Conservation (phyloP, 2,797 vertebrate species). For the Gymnopithys bicolor region DNA sequence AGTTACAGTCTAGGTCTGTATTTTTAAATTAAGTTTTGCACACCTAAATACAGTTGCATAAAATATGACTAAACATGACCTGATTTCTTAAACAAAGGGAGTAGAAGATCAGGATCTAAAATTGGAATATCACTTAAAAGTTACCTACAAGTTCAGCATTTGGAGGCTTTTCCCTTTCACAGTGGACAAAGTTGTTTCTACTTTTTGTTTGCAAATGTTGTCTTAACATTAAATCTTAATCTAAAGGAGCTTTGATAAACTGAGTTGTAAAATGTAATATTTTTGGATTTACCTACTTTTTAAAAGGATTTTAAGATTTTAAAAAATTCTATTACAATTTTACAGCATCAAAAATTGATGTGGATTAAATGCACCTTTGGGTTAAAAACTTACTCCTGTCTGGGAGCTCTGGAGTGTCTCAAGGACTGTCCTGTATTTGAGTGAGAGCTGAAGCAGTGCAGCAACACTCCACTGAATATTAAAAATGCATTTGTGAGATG, state of each 20-base stretch:
- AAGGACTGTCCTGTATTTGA: not conserved
- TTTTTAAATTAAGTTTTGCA: not conserved
- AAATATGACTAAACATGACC: not conserved
- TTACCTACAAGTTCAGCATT: not conserved
- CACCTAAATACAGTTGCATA: not conserved
- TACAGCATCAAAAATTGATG: not conserved
- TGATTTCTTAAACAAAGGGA: not conserved
- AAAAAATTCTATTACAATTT: not conserved
- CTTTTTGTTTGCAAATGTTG: not conserved
- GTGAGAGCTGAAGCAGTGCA: not conserved
- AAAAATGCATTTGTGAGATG: not conserved
- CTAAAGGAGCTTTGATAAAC: not conserved
- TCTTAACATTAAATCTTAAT: not conserved
- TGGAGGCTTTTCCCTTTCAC: not conserved
- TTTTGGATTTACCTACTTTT: not conserved
- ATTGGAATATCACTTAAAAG: not conserved
- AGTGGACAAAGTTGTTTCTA: not conserved
- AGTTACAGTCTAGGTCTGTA: not conserved
- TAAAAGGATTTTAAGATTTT: not conserved
- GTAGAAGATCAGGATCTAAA: not conserved
- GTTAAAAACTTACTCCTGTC: not conserved
- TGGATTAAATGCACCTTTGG: not conserved
- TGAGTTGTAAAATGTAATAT: not conserved
- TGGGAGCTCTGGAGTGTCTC: not conserved
- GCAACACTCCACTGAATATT: not conserved